These are phyloP conservation scores for Ranitomeya imitator DNA, from an alignment of 2,113 vertebrate genomes.

Conservation along the genomic window DNA sequence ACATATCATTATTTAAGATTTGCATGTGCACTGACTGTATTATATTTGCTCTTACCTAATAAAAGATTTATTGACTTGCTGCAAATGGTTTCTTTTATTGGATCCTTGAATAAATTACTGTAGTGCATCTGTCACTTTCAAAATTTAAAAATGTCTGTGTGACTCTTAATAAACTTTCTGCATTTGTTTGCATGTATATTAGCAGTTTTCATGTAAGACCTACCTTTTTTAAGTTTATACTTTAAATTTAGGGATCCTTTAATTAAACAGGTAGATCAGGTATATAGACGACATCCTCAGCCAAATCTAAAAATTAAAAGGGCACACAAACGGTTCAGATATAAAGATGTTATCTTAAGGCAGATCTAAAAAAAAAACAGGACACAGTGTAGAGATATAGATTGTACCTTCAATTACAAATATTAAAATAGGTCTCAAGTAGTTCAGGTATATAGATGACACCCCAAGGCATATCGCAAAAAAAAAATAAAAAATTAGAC, in stretches of 20 bases:
- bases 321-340: no score
- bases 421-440: no score
- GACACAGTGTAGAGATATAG: no score
- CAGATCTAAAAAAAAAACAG: no score
- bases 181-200: neutral
- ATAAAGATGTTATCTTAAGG: no score
- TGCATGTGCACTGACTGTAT: neutral
- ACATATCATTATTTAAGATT: neutral
- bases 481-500: no score
- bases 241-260: no score
- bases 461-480: no score
- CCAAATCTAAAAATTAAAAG: neutral
- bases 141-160: no score
- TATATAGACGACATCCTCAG: neutral
- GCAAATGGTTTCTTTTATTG: neutral
- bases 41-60: constrained; percentile 1
- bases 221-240: no score
- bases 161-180: neutral
- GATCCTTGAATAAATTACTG: neutral
- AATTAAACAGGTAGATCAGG: neutral
- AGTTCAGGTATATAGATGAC: no score
- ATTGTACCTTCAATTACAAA: no score
- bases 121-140: neutral
- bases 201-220: neutral
- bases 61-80: neutral